These are phyloP conservation scores for Chaenodraco wilsoni DNA, from an alignment of 2,797 vertebrate species.

Conservation along the genomic window DNA sequence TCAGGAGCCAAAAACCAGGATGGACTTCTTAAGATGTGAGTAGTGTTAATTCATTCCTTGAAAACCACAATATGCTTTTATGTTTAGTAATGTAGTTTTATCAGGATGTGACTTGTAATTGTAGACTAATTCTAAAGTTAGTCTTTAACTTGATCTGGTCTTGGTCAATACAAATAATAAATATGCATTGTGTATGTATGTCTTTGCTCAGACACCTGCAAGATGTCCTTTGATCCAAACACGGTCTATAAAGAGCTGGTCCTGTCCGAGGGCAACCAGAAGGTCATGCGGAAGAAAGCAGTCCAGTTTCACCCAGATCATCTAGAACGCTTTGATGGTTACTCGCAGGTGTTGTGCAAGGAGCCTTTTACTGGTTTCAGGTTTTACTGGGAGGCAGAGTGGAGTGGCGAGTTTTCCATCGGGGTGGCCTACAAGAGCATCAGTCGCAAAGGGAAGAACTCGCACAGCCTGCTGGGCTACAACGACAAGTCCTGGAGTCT, in stretches of 20 bases:
- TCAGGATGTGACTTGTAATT: background rate
- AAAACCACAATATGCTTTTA: background rate
- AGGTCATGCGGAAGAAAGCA: slow-evolving; percentile 75
- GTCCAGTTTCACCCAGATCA: slow-evolving; percentile 81
- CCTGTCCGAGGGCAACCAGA: slow-evolving; percentile 79
- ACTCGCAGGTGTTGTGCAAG: slow-evolving; percentile 84
- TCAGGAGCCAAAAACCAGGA: slow-evolving; percentile 81
- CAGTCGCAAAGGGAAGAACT: slow-evolving; percentile 86
- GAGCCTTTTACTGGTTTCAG: slow-evolving; percentile 80
- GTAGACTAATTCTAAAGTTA: too few relatives aligned
- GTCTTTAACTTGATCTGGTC: too few relatives aligned
- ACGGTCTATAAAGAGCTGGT: slow-evolving; percentile 84
- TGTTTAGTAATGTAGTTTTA: background rate
- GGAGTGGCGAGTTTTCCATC: slow-evolving; percentile 84
- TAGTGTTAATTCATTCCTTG: slow-evolving; percentile 12
- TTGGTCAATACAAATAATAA: background rate
- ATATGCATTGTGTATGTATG: background rate
- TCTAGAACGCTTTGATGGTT: slow-evolving; percentile 84
- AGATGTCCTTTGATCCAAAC: slow-evolving; percentile 84
- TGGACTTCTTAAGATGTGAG: slow-evolving; percentile 85
- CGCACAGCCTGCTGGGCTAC: slow-evolving; percentile 84
- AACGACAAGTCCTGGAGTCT: slow-evolving; percentile 87
- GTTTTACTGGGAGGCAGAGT: slow-evolving; percentile 86
- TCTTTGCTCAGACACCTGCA: slow-evolving; percentile 71
- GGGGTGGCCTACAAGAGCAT: slow-evolving; percentile 84